Base-by-base conservation (phyloP, 2,888 invertebrate genomes). In the Parapristionchus giblindavisi region DNA sequence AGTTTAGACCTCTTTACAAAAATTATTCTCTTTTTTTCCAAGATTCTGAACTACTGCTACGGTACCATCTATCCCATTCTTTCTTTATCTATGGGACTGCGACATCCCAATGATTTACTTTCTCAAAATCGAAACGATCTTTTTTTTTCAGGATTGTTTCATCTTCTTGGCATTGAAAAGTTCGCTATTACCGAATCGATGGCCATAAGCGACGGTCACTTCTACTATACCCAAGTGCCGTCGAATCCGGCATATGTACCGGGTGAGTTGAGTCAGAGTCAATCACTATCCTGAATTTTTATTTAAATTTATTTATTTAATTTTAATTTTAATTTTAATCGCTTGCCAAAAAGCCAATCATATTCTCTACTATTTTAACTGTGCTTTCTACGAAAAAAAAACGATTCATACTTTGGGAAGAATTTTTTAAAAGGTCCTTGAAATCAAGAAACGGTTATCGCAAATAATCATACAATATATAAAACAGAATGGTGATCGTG, bases 211-310 rank as follows among this genome's bases (percentile, higher is more conserved):
- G 81, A 81, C 51, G 79, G 79, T 29, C 78, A 78, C 1, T 76
- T 77, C 5, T 24, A 75, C n/a, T 73, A 77, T 17, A 78, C 79
- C 17, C 80, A 80, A 14, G 72, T 79, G 1, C 81, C 81, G 1
- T 58, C 77, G 29, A 76, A 78, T 27, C 80, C 80, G 2, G 75
- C 78, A 38, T 81, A 78, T 75, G 77, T 81, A 0, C 81, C 81
- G 3, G 34, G 71, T 71, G n/a, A 60, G 40, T 3, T 32, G 63
- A 43, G 11, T 8, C 56, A n/a, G 17, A 8, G 8, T 21, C 17
- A n/a, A n/a, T n/a, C n/a, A n/a, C n/a, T n/a, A n/a, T n/a, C n/a
- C n/a, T n/a, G n/a, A n/a, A n/a, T n/a, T n/a, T n/a, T n/a, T n/a
- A n/a, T n/a, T n/a, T n/a, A n/a, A n/a, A n/a, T n/a, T n/a, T n/a